phyloP scores from a whole-genome alignment of 2,113 vertebrate genomes.

The Cephalopterus ornatus region DNA sequence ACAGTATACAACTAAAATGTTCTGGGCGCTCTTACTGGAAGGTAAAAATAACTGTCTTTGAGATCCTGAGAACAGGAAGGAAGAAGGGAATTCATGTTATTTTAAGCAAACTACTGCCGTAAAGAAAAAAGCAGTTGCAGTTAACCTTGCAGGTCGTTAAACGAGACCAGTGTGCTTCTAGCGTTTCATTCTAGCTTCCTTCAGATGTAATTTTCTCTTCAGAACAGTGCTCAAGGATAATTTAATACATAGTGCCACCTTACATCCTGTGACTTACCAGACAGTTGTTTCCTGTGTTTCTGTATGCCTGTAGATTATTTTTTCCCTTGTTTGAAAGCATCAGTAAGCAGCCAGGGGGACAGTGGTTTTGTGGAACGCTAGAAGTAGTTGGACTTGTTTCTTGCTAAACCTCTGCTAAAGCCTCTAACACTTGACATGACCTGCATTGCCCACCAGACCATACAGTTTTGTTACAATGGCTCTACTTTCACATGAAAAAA shows the following conservation, averaged over 20 bases:
- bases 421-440: slow-evolving; percentile 5
- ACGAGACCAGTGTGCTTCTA: background rate
- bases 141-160: background rate
- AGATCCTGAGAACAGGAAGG: background rate
- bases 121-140: background rate
- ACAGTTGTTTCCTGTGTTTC: slow-evolving; percentile 3
- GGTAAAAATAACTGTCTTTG: background rate
- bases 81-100: background rate
- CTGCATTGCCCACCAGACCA: background rate
- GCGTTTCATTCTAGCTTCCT: background rate
- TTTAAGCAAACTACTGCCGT: background rate
- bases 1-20: background rate
- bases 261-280: background rate
- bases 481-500: background rate
- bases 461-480: slow-evolving; percentile 10
- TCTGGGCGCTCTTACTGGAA: background rate
- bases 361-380: background rate
- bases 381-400: background rate
- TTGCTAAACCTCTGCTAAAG: slow-evolving; percentile 7
- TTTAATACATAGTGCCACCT: background rate
- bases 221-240: background rate
- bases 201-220: background rate
- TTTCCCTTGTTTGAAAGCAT: background rate
- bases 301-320: background rate
- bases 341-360: background rate